Base-by-base conservation (phyloP, 2,888 invertebrate genomes). In the Sisyra terminalis region DNA sequence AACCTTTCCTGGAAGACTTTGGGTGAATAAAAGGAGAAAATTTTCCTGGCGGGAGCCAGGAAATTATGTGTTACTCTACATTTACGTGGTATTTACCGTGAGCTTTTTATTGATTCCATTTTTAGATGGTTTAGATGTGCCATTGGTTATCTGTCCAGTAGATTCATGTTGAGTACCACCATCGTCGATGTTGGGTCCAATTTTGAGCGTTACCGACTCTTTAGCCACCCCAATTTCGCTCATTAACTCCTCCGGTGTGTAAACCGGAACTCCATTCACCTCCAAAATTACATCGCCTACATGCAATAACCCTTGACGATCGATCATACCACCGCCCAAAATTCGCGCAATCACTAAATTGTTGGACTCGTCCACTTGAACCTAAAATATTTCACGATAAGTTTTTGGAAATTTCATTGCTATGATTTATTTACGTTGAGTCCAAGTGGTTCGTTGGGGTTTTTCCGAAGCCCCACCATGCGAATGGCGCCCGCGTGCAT, bases 201-300 rank as follows among this genome's bases (percentile, higher is more conserved):
- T 78, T 72, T 90, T 90, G 43, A 93, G 65, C 3, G 85, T 85
- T 6, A 94, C 75, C 52, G 86, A 80, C 52, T 90, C 90, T 53
- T 82, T 83, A 17, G 87, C 79, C 47, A 80, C 78, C 3, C 80
- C 77, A 35, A 94, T 86, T 53, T 89, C 83, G 42, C 79, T 76
- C 59, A 90, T 88, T 35, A 97, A 71, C 55, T 93, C 88, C 52
- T 92, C 88, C 0, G 94, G 88, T 0, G 85, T 78, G 47, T 74
- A 74, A 13, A 97, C 88, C 3, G 75, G 70, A 2, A 78, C 73
- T 13, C 89, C 90, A 57, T 97, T 96, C 2, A 96, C 90, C 64
- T 96, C 96, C 45, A 90, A 66, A 44, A 98, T 84, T 13, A 90
- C 85, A 66, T 98, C 98, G n/a, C 97, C 97, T 1, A 82, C 72